A percentile compares a stretch with the other conserved stretches of the same genome.
Conservation (phyloP, 2,888 invertebrate genomes). For the Eretmocerus hayati region DNA sequence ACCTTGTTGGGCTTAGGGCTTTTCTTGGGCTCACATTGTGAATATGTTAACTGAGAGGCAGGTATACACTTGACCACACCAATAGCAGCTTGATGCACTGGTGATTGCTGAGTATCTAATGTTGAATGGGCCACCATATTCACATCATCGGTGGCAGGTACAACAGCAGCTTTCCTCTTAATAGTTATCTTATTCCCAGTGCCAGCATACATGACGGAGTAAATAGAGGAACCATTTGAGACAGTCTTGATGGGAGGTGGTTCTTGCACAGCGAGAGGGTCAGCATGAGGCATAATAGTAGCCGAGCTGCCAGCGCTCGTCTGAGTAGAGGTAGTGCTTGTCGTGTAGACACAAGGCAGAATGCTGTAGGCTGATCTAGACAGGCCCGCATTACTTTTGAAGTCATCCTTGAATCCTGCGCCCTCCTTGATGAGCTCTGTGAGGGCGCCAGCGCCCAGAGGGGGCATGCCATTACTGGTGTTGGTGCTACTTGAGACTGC, state of each 20-base stretch:
- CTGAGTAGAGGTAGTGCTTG: slow-evolving; percentile 53
- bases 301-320: slow-evolving; percentile 36
- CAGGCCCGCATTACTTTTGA: slow-evolving; percentile 64
- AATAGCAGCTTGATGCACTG: slow-evolving; percentile 35
- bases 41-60: slow-evolving; percentile 41
- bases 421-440: slow-evolving; percentile 75
- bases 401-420: slow-evolving; percentile 68
- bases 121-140: slow-evolving; percentile 33
- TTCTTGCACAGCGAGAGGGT: slow-evolving; percentile 23
- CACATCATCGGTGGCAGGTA: slow-evolving; percentile 49
- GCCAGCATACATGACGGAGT: slow-evolving; percentile 75
- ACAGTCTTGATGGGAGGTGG: slow-evolving; percentile 45
- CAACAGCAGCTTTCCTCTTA: slow-evolving; percentile 60
- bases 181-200: slow-evolving; percentile 78
- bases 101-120: background rate
- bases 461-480: slow-evolving; percentile 49
- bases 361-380: slow-evolving; percentile 70
- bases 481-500: slow-evolving; percentile 47
- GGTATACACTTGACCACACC: slow-evolving; percentile 42
- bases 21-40: slow-evolving; percentile 40
- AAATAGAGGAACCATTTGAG: slow-evolving; percentile 57
- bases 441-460: slow-evolving; percentile 54
- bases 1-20: slow-evolving; percentile 44
- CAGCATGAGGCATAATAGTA: slow-evolving; percentile 1
- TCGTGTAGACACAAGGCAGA: slow-evolving; percentile 65